Conservation (phyloP, 2,113 vertebrate species). For the Oreochromis aureus region DNA sequence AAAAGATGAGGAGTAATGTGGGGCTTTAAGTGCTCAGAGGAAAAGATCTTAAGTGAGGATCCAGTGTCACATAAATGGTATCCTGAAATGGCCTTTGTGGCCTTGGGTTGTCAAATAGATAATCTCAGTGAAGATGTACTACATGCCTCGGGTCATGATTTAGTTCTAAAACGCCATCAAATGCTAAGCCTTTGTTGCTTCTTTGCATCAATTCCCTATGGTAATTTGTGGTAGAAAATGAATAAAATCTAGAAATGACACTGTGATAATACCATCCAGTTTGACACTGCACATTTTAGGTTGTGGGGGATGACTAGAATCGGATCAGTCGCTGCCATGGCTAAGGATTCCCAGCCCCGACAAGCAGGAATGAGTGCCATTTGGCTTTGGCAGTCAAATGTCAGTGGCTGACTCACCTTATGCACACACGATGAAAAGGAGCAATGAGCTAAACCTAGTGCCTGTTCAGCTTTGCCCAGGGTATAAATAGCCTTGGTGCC, state of each 20-base stretch:
- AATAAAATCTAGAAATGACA: neutral
- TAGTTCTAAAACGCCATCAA: neutral
- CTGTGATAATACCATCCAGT: neutral
- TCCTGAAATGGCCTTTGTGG: neutral
- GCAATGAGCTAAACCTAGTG: slow-evolving; percentile 25
- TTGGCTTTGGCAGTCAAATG: slow-evolving; percentile 11
- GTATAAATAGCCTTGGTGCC: slow-evolving; percentile 59
- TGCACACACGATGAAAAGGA: slow-evolving; percentile 34
- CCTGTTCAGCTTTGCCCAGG: slow-evolving; percentile 12
- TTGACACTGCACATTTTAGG: neutral
- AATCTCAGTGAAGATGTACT: neutral
- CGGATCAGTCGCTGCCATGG: slow-evolving; percentile 25
- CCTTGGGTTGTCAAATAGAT: neutral
- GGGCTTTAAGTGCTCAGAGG: neutral
- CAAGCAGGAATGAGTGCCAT: neutral
- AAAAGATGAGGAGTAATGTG: slow-evolving; percentile 5
- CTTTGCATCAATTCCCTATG: neutral
- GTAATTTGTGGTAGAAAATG: neutral
- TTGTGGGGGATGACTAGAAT: neutral
- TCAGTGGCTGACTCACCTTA: slow-evolving; percentile 42
- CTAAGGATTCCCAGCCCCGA: slow-evolving; percentile 27
- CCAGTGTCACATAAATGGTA: neutral
- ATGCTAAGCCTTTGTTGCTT: neutral
- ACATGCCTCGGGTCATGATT: neutral
- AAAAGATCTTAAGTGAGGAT: neutral